These are phyloP conservation scores for Metaphire vulgaris DNA, from an alignment of 1,140 invertebrate species.

Conservation along the genomic window DNA sequence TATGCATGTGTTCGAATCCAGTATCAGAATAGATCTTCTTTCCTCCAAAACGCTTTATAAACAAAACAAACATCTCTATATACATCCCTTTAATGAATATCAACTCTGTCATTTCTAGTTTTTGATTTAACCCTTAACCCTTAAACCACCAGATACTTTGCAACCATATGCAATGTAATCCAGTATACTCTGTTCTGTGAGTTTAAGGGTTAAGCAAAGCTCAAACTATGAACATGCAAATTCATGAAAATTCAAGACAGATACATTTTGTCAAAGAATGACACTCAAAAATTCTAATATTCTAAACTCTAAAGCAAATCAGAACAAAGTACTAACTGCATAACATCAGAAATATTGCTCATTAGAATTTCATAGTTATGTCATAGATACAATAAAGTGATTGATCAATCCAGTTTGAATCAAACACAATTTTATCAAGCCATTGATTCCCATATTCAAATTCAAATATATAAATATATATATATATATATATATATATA, in stretches of 20 bases:
- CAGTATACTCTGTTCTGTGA: neutral
- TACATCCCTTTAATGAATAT: neutral
- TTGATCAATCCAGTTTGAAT: neutral
- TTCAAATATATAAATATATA: neutral
- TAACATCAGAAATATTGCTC: neutral
- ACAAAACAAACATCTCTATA: neutral
- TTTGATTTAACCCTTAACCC: neutral
- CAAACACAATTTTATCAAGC: neutral
- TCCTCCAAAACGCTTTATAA: neutral
- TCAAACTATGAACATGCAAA: neutral
- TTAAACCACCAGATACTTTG: neutral
- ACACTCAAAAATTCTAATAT: no score
- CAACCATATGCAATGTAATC: no score
- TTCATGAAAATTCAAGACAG: no score
- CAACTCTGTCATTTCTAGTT: neutral
- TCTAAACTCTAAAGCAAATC: no score
- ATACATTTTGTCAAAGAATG: no score
- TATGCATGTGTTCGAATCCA: conserved; percentile 38
- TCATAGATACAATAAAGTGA: neutral
- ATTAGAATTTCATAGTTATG: neutral
- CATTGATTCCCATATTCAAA: neutral
- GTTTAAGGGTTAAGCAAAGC: neutral
- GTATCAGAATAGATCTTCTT: conserved; percentile 36
- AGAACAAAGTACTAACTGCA: no score
- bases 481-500: neutral